These are phyloP conservation scores for Antheraea yamamai DNA, from an alignment of 2,888 invertebrate species.

Conservation along the genomic window DNA sequence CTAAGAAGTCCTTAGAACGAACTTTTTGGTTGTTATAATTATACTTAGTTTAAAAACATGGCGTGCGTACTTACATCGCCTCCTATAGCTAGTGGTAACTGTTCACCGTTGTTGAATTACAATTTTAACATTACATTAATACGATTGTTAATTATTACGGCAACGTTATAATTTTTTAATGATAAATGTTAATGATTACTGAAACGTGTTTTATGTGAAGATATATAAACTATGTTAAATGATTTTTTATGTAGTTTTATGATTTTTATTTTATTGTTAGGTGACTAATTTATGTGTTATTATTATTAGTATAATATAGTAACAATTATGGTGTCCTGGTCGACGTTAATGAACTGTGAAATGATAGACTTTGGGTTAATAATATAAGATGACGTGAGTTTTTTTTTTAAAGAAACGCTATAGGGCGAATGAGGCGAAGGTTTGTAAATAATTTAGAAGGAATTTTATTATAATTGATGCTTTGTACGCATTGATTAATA, in stretches of 20 bases:
- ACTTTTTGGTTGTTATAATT: conserved; percentile 79
- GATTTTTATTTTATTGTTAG: conserved; percentile 30
- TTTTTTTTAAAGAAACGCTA: conserved; percentile 29
- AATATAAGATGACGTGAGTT: conserved; percentile 1
- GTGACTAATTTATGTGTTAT: conserved; percentile 26
- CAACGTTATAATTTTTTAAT: conserved; percentile 55
- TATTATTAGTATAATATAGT: conserved; percentile 20
- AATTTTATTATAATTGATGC: not conserved
- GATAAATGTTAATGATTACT: conserved; percentile 68
- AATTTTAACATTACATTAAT: conserved; percentile 71
- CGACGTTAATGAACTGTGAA: conserved; percentile 8
- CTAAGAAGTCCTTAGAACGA: conserved; percentile 81
- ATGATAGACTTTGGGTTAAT: conserved; percentile 1
- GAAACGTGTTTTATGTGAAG: conserved; percentile 59
- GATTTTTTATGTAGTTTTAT: conserved; percentile 32
- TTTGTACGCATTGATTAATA: conserved; percentile 24
- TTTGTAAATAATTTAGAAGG: conserved; percentile 22
- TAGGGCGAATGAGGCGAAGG: conserved; percentile 30
- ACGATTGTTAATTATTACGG: conserved; percentile 65
- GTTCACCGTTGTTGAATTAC: conserved; percentile 80
- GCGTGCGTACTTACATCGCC: conserved; percentile 53
- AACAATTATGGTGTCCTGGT: conserved; percentile 16
- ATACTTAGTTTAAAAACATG: conserved; percentile 68
- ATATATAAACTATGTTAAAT: conserved; percentile 41
- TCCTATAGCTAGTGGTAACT: conserved; percentile 76